Evolutionary conservation across 2,888 invertebrate genomes (phyloP).

Genomic region (Luperina nickerlii): DNA sequence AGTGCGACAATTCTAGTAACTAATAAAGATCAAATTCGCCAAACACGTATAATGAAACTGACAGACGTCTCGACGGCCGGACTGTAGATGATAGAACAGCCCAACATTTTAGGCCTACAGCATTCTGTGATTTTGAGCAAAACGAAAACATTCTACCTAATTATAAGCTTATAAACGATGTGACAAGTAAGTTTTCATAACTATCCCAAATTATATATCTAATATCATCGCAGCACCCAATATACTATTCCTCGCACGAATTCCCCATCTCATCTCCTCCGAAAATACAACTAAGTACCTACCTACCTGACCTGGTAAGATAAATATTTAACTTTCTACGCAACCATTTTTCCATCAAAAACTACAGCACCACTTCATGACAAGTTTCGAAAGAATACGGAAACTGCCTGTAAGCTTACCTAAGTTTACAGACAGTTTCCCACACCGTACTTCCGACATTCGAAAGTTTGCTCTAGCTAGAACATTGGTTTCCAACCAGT

Average conservation of each 20-base stretch:
- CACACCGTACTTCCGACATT: background rate
- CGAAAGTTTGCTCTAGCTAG: background rate
- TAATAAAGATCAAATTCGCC: background rate
- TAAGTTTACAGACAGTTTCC: background rate
- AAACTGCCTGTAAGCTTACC: background rate
- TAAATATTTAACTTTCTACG: background rate
- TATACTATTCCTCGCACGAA: background rate
- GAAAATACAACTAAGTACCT: background rate
- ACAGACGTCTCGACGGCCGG: too few relatives aligned
- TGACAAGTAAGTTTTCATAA: slow-evolving; percentile 4
- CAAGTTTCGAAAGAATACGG: background rate
- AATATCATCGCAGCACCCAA: background rate
- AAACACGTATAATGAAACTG: too few relatives aligned
- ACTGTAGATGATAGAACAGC: background rate
- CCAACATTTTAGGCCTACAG: background rate
- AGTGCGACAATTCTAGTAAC: background rate
- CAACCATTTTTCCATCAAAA: slow-evolving; percentile 1
- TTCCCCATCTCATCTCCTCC: background rate
- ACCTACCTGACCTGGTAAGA: background rate
- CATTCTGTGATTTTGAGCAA: background rate
- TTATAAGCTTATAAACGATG: background rate
- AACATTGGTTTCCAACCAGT: background rate
- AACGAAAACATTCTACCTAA: too few relatives aligned
- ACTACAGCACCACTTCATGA: background rate
- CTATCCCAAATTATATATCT: background rate